These are phyloP conservation scores for Equus quagga DNA, from an alignment of 2,113 vertebrate species.

Conservation along the genomic window DNA sequence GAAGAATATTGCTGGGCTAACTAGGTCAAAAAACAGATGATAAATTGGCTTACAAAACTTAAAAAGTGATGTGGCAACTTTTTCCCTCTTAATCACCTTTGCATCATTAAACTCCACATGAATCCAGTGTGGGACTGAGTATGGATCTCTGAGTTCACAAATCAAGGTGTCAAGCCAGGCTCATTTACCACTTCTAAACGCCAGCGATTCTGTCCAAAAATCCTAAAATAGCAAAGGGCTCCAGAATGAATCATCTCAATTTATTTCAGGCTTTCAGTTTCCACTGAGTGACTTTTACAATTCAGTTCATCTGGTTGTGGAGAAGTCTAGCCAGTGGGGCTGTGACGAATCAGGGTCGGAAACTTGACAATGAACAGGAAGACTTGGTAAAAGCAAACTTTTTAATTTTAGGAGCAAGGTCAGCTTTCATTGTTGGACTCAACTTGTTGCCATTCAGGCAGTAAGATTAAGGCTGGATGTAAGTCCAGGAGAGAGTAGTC, in stretches of 20 bases:
- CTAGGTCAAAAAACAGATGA: conserved; percentile 2
- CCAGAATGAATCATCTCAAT: conserved; percentile 81
- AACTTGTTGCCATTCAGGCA: not conserved
- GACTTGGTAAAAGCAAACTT: not conserved
- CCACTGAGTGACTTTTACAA: conserved; percentile 64
- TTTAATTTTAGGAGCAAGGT: conserved; percentile 45
- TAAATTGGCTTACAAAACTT: not conserved
- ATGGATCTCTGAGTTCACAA: conserved; percentile 59
- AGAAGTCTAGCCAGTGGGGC: not conserved
- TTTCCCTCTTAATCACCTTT: not conserved
- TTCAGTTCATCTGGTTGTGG: conserved; percentile 66
- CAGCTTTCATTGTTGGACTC: not conserved
- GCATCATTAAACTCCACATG: not conserved
- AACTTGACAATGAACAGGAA: conserved; percentile 48
- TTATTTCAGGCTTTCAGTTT: conserved; percentile 80
- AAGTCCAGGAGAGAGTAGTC: not conserved
- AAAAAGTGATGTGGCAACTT: not conserved
- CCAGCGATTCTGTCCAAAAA: conserved; percentile 39
- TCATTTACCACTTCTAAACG: conserved; percentile 74
- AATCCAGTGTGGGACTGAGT: conserved; percentile 36
- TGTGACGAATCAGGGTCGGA: conserved; percentile 43
- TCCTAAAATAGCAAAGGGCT: conserved; percentile 63
- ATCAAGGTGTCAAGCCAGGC: conserved; percentile 56
- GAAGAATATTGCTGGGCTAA: not conserved
- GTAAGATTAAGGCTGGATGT: not conserved